Conservation (phyloP, 2,888 invertebrate genomes). For the Euspilapteryx auroguttella region DNA sequence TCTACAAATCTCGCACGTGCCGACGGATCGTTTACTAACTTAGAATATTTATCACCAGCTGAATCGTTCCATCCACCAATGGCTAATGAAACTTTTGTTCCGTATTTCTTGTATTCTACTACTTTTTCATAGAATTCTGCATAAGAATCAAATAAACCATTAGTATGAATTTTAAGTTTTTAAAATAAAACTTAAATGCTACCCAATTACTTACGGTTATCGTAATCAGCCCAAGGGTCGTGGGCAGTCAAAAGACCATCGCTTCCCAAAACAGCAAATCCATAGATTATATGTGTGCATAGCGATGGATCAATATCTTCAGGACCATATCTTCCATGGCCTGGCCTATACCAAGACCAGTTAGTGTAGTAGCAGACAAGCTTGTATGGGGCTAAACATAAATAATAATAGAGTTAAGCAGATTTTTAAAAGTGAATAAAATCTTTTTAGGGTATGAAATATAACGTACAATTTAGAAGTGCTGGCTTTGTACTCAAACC, state of each 20-base stretch:
- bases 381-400: slow-evolving; percentile 70
- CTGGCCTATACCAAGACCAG: slow-evolving; percentile 91
- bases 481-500: too few relatives aligned
- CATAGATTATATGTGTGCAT: slow-evolving; percentile 92
- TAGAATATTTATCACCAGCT: slow-evolving; percentile 85
- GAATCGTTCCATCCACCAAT: slow-evolving; percentile 97
- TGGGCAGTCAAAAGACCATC: slow-evolving; percentile 80
- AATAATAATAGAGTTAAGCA: slow-evolving; percentile 2
- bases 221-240: slow-evolving; percentile 89
- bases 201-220: slow-evolving; percentile 67
- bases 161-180: too few relatives aligned
- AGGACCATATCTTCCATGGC: slow-evolving; percentile 79
- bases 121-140: slow-evolving; percentile 84
- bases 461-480: too few relatives aligned
- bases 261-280: slow-evolving; percentile 88
- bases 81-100: slow-evolving; percentile 83
- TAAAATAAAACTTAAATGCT: too few relatives aligned
- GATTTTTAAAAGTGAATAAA: too few relatives aligned
- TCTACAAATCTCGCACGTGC: slow-evolving; percentile 74
- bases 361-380: slow-evolving; percentile 91
- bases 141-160: too few relatives aligned
- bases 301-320: slow-evolving; percentile 84
- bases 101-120: slow-evolving; percentile 73
- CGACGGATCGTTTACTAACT: slow-evolving; percentile 74
- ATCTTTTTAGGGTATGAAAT: too few relatives aligned